Evolutionary conservation across 1,140 invertebrate genomes (phyloP).

Genomic region (Ips typographus): DNA sequence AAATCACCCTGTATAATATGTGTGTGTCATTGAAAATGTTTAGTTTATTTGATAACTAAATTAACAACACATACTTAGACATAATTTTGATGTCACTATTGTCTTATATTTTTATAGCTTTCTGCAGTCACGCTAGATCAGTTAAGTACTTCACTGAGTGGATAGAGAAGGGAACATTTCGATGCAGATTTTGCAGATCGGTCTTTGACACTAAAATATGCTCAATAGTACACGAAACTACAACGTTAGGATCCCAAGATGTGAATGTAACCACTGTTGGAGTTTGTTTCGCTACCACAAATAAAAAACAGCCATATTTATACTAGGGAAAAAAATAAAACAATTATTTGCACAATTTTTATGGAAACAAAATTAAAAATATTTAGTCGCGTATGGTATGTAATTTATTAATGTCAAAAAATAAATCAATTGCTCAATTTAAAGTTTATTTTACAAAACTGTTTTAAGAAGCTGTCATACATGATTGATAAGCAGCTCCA

Average conservation of each 20-base stretch:
- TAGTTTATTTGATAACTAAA: not conserved
- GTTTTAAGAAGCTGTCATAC: no score
- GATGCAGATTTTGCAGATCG: constrained; percentile 50
- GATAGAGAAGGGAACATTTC: constrained; percentile 45
- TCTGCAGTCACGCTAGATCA: constrained; percentile 41
- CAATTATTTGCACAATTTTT: not conserved
- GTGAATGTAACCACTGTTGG: constrained; percentile 46
- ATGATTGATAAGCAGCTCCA: no score
- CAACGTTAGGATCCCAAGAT: constrained; percentile 53
- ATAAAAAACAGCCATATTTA: constrained; percentile 58
- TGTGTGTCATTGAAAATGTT: not conserved
- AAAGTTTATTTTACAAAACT: not conserved
- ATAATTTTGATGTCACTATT: no score
- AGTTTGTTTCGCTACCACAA: constrained; percentile 56
- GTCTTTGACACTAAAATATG: not conserved
- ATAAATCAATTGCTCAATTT: no score
- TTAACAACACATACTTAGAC: not conserved
- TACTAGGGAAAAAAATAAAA: not conserved
- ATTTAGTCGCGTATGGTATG: no score
- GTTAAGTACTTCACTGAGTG: constrained; percentile 48
- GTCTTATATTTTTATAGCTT: constrained; percentile 26
- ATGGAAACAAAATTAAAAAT: no score
- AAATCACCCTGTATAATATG: not conserved
- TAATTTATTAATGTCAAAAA: no score
- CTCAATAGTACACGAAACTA: constrained; percentile 6